Base-by-base conservation (phyloP, 2,888 invertebrate species). In the Plusia festucae region DNA sequence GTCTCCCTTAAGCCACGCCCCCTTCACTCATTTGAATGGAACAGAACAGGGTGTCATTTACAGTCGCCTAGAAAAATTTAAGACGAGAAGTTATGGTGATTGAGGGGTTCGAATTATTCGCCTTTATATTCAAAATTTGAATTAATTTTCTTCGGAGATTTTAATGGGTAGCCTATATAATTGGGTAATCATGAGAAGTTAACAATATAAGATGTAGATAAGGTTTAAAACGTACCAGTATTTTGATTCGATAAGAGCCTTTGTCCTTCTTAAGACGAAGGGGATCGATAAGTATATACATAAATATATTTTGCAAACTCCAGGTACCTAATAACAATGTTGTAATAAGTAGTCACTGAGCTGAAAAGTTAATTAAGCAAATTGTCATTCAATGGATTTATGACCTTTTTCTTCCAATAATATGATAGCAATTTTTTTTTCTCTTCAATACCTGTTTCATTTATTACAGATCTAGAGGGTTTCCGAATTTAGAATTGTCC, bases 11-110 rank as follows among this genome's bases (percentile, higher is more conserved):
- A 65, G 70, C 65, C 80, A 82, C 84, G 81, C 84, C 83, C 63
- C 55, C 67, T 85, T 86, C 61, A 86, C 83, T 79, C 82, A 76
- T 82, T 84, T 82, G 81, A 85, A 84, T 85, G 70, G 79, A 81
- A 81, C 75, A 74, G 78, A 79, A 79, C 78, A 69, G 69, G 65
- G 64, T 75, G 78, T 76, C 82, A 77, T 75, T 85, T 77, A 65
- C 78, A 82, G 73, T 61, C 73, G 68, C 61, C 66, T 69, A 78
- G 79, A 68, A 74, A 68, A 66, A 64, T 59, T 54, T 54, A 53
- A 65, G 60, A 53, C 22, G 57, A 62, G 30, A 52, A 56, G 44
- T 63, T 55, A 68, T 65, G 52, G 61, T 57, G 51, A 75, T 63
- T 16, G 55, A 65, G 32, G 53, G 27, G 22, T 27, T 16, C 20